Evolutionary conservation across 2,888 invertebrate genomes (phyloP).

Genomic region (Gymnocheta viridis): DNA sequence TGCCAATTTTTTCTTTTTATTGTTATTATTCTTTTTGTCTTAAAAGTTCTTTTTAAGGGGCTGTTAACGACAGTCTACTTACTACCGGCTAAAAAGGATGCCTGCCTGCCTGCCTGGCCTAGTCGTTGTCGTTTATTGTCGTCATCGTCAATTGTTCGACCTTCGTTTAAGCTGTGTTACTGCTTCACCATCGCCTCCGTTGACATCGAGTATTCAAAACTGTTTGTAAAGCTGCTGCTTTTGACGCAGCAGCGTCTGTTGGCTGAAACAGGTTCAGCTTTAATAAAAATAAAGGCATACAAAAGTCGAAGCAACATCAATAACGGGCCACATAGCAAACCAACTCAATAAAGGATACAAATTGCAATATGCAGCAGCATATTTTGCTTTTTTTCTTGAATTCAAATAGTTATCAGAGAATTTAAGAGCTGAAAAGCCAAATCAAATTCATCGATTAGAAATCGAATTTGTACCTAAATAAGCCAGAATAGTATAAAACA

Average conservation of each 20-base stretch:
- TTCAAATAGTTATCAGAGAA: conserved; percentile 80
- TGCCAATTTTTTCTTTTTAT: conserved; percentile 43
- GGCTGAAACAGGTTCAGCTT: conserved; percentile 54
- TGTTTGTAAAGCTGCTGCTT: conserved; percentile 26
- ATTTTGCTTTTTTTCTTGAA: background rate
- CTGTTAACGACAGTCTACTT: conserved; percentile 67
- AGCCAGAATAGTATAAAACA: conserved; percentile 37
- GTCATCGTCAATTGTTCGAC: conserved; percentile 65
- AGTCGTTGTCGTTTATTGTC: conserved; percentile 46
- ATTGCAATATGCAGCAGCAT: conserved; percentile 75
- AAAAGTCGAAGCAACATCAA: conserved; percentile 29
- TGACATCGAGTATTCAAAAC: conserved; percentile 53
- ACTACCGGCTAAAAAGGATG: conserved; percentile 63
- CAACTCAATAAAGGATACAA: conserved; percentile 71
- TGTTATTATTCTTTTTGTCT: conserved; percentile 39
- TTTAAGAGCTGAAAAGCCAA: conserved; percentile 69
- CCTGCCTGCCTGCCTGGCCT: conserved; percentile 20
- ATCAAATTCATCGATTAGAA: conserved; percentile 80
- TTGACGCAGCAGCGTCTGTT: conserved; percentile 1
- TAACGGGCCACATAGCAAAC: conserved; percentile 23
- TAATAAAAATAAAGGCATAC: background rate
- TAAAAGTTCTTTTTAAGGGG: conserved; percentile 56
- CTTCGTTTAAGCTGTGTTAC: conserved; percentile 56
- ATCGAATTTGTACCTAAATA: conserved; percentile 73
- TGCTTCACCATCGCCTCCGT: conserved; percentile 48